Percentiles rank a stretch among this genome's conserved stretches.
Conservation (phyloP, 35 echinoderm and acorn worm species). For the Patiria miniata region DNA sequence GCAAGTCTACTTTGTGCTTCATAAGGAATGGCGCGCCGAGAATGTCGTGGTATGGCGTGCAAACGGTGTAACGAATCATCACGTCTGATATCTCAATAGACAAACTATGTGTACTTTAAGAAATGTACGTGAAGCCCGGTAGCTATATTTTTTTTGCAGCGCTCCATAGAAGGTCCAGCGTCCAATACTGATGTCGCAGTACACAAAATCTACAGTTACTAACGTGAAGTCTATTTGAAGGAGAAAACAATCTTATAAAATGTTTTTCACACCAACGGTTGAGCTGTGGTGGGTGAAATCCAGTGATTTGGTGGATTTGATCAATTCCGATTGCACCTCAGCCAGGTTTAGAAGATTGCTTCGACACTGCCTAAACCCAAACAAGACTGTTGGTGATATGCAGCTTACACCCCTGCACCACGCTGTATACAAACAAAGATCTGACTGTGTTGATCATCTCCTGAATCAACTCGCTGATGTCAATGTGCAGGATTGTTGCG, state of each 20-base stretch:
- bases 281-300: neutral
- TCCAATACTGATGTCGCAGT: too few species aligned
- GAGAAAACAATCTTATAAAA: too few species aligned
- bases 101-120: too few species aligned
- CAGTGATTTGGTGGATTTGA: slow-evolving; percentile 38
- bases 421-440: slow-evolving; percentile 76
- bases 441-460: slow-evolving; percentile 75
- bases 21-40: slow-evolving; percentile 4
- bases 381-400: slow-evolving; percentile 69
- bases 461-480: slow-evolving; percentile 66
- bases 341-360: neutral
- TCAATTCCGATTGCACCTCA: slow-evolving; percentile 13
- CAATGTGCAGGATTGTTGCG: slow-evolving; percentile 79
- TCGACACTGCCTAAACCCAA: slow-evolving; percentile 45
- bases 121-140: too few species aligned
- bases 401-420: slow-evolving; percentile 82
- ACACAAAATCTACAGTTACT: too few species aligned
- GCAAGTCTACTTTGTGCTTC: neutral
- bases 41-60: slow-evolving; percentile 1
- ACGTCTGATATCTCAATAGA: too few species aligned
- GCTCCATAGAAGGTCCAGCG: too few species aligned
- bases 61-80: neutral
- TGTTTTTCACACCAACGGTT: neutral
- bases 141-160: too few species aligned
- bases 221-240: too few species aligned